These are phyloP conservation scores for Drosophila grimshawi DNA, from an alignment of 1,140 invertebrate genomes.

Conservation along the genomic window DNA sequence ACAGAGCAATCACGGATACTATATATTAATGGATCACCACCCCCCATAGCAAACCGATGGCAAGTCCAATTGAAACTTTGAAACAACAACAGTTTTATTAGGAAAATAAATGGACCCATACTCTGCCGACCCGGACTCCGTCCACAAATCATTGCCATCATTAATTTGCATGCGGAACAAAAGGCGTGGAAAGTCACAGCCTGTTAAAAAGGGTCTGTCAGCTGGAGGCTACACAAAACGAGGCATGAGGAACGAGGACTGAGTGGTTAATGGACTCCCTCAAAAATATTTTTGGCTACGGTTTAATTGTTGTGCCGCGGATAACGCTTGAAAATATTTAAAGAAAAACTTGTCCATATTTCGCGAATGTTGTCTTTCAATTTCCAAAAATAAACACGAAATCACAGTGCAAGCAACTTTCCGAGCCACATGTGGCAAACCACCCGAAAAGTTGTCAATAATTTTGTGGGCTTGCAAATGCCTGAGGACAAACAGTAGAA, in stretches of 20 bases:
- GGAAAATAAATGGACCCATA: constrained; percentile 45
- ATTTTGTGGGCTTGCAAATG: constrained; percentile 26
- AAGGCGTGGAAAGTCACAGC: constrained; percentile 41
- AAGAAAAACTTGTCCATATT: constrained; percentile 34
- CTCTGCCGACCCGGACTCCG: not conserved
- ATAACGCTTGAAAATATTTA: constrained; percentile 37
- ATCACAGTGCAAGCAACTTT: constrained; percentile 6
- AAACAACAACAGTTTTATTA: constrained; percentile 52
- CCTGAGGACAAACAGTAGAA: constrained; percentile 45
- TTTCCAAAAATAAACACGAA: constrained; percentile 72
- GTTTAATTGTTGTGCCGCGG: constrained; percentile 51
- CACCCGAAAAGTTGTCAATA: constrained; percentile 27
- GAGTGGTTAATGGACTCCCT: constrained; percentile 8
- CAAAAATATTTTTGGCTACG: not conserved
- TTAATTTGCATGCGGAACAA: constrained; percentile 64
- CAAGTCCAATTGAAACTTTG: constrained; percentile 58
- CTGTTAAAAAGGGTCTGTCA: constrained; percentile 56
- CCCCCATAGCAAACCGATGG: constrained; percentile 3
- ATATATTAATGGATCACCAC: not conserved
- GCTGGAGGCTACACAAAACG: not conserved
- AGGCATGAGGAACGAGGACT: not conserved
- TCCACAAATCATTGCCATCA: constrained; percentile 48
- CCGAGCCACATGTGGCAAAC: constrained; percentile 63
- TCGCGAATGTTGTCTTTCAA: constrained; percentile 65
- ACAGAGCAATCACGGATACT: not conserved